Evolutionary conservation across 2,888 invertebrate species (phyloP).

Genomic region (Psylliodes chrysocephalus): DNA sequence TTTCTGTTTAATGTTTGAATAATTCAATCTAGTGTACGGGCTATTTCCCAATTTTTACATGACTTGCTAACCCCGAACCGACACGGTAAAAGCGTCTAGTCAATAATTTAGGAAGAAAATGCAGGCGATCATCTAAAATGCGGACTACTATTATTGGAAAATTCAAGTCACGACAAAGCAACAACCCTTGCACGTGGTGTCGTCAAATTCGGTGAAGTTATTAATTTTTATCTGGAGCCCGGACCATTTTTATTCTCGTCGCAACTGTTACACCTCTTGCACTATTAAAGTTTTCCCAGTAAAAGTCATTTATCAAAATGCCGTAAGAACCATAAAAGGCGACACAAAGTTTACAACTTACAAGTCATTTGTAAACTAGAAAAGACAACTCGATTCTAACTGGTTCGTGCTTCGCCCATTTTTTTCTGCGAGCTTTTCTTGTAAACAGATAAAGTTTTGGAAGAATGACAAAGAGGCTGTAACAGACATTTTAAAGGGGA

Average conservation of each 20-base stretch:
- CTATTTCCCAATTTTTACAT: slow-evolving; percentile 3
- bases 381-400: slow-evolving; percentile 31
- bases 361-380: slow-evolving; percentile 40
- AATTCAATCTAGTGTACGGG: neutral
- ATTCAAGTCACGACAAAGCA: slow-evolving; percentile 29
- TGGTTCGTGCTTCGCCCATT: slow-evolving; percentile 18
- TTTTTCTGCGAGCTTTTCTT: slow-evolving; percentile 21
- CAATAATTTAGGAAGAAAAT: slow-evolving; percentile 28
- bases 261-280: slow-evolving; percentile 38
- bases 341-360: slow-evolving; percentile 39
- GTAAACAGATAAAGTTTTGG: slow-evolving; percentile 33
- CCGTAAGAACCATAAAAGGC: slow-evolving; percentile 29
- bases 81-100: slow-evolving; percentile 18
- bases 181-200: slow-evolving; percentile 29
- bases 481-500: neutral
- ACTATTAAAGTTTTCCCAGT: slow-evolving; percentile 40
- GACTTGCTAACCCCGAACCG: neutral
- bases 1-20: too few species aligned
- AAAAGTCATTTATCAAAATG: slow-evolving; percentile 42
- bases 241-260: slow-evolving; percentile 34
- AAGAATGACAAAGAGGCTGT: neutral
- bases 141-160: slow-evolving; percentile 24
- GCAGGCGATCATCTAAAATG: slow-evolving; percentile 14
- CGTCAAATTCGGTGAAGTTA: slow-evolving; percentile 40
- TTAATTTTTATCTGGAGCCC: slow-evolving; percentile 40